Base-by-base conservation (phyloP, 2,113 vertebrate species). In the Centropus bengalensis region DNA sequence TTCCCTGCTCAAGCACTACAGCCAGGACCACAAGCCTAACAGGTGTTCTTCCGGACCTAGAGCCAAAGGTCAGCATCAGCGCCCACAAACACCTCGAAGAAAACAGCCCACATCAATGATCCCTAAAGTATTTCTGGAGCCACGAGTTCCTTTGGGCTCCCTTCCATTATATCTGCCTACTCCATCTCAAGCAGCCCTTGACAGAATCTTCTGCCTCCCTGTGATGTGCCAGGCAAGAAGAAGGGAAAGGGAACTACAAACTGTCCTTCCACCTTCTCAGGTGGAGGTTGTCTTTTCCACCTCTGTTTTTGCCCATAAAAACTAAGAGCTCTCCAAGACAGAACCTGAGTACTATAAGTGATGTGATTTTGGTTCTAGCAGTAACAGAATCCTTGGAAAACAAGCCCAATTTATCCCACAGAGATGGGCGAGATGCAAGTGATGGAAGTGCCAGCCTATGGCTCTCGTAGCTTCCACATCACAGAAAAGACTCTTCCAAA, bases 371-470 rank as follows among this genome's bases (percentile, higher is more conserved):
- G 19, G 1, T 45, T 47, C 60, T 32, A 70, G 56, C 55, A 69
- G 79, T 4, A 51, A 17, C 59, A 74, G 58, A 54, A 54, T 30
- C 38, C 24, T 60, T 27, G 44, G 49, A 58, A 78, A 51, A 47
- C 32, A 22, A 62, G 40, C 16, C 8, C 36, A 49, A 40, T 20
- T 67, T 30, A 75, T 49, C 40, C 49, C 40, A 19, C 38, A 26
- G 44, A 32, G 10, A 2, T 7, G 12, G 0, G 14, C 4, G 11
- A 79, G 30, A 30, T 11, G 19, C 1, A 8, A 8, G 76, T 4
- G 47, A 10, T 33, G n/a, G 26, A 44, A 74, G 40, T 22, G 62
- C 20, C 47, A 68, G 21, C 21, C 45, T 15, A 55, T 6, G 36
- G 9, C 36, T 36, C 36, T 36, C 36, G 36, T 36, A 69, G 55